Percentiles rank a stretch among this genome's conserved stretches.
phyloP scores from a whole-genome alignment of 2,888 invertebrate genomes.

The Busseola fusca region DNA sequence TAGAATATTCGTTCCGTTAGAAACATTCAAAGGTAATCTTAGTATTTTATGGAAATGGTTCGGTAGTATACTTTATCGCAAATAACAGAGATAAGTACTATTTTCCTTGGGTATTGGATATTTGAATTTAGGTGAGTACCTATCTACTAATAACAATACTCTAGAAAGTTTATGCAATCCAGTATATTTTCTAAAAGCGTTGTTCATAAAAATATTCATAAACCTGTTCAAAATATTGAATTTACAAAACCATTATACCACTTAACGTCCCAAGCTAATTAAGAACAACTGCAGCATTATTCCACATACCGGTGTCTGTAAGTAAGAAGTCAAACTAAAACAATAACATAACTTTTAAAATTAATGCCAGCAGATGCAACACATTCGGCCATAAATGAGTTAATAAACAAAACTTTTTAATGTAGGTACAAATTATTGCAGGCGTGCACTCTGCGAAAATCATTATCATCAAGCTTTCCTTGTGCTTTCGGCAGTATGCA shows the following conservation, averaged over 20 bases:
- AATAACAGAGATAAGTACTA: not conserved
- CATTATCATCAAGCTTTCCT: slow-evolving; percentile 73
- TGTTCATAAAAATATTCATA: not conserved
- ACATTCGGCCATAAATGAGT: slow-evolving; percentile 14
- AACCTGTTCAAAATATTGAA: not conserved
- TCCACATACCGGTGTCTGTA: slow-evolving; percentile 10
- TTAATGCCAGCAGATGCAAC: slow-evolving; percentile 31
- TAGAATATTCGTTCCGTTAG: slow-evolving; percentile 13
- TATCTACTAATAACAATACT: not conserved
- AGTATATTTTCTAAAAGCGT: not conserved
- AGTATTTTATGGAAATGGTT: slow-evolving; percentile 16
- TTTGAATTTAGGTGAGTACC: not conserved
- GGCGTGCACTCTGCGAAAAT: slow-evolving; percentile 67
- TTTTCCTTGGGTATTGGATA: not conserved
- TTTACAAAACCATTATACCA: slow-evolving; percentile 14
- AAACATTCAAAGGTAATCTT: slow-evolving; percentile 8
- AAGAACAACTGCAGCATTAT: slow-evolving; percentile 40
- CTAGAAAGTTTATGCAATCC: not conserved
- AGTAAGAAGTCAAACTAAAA: slow-evolving; percentile 17
- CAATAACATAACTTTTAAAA: slow-evolving; percentile 23
- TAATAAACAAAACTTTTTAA: slow-evolving; percentile 39
- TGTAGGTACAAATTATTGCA: slow-evolving; percentile 52
- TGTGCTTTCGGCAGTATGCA: slow-evolving; percentile 68
- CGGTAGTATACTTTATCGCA: slow-evolving; percentile 1
- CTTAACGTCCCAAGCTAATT: slow-evolving; percentile 17